A percentile compares a stretch with the other conserved stretches of the same genome.
Conservation (phyloP, 2,888 invertebrate genomes). For the Melieria crassipennis region DNA sequence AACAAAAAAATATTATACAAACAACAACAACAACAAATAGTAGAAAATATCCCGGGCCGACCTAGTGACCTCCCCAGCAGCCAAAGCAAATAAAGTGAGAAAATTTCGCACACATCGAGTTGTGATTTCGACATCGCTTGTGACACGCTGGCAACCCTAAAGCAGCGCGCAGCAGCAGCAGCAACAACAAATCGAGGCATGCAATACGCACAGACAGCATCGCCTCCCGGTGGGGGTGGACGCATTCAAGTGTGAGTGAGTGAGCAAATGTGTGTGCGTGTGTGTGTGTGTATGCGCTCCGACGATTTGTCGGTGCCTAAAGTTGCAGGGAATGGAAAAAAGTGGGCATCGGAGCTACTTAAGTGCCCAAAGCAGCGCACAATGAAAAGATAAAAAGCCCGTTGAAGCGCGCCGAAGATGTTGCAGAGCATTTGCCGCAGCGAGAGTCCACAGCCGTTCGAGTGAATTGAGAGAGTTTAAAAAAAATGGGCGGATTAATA, state of each 20-base stretch:
- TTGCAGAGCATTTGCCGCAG: too few relatives aligned
- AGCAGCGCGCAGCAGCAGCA: neutral
- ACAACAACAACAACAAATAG: conserved; percentile 19
- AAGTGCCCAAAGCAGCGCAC: too few relatives aligned
- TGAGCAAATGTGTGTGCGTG: conserved; percentile 5
- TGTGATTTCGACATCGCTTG: neutral
- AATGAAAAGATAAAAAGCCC: too few relatives aligned
- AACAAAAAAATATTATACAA: neutral
- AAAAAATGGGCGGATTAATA: too few relatives aligned
- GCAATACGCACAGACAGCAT: too few relatives aligned
- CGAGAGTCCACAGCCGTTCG: too few relatives aligned
- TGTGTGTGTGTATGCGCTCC: neutral
- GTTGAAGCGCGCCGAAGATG: too few relatives aligned
- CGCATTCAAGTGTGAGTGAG: conserved; percentile 1
- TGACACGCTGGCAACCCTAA: neutral
- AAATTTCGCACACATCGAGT: neutral
- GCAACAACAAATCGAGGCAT: too few relatives aligned
- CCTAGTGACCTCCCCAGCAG: conserved; percentile 63
- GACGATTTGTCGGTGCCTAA: too few relatives aligned
- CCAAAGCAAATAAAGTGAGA: conserved; percentile 18
- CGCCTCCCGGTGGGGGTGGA: neutral
- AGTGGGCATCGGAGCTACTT: too few relatives aligned
- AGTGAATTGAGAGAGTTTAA: too few relatives aligned
- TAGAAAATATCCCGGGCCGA: conserved; percentile 61
- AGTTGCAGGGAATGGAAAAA: too few relatives aligned